Percentiles rank a stretch among this genome's conserved stretches.
phyloP scores from a whole-genome alignment of 2,113 vertebrate genomes.

The Pygoscelis antarcticus region DNA sequence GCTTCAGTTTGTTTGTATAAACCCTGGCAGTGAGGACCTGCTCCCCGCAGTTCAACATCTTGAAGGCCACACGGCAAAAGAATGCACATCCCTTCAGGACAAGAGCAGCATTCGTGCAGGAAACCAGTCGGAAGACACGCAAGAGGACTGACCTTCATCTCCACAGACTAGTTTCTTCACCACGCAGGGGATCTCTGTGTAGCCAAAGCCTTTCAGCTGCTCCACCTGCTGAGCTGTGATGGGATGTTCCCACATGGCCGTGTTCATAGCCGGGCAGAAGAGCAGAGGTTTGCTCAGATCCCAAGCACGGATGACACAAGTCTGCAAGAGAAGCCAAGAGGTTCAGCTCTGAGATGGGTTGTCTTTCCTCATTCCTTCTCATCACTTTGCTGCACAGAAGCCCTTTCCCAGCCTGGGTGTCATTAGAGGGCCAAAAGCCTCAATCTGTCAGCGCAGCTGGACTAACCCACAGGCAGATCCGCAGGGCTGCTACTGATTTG shows the following conservation, averaged over 20 bases:
- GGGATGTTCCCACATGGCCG: conserved; percentile 95
- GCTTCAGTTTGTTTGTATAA: background rate
- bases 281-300: conserved; percentile 87
- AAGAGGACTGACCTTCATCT: conserved; percentile 85
- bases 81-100: background rate
- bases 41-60: background rate
- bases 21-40: background rate
- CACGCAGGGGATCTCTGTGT: conserved; percentile 90
- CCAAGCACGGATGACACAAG: conserved; percentile 94
- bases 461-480: background rate
- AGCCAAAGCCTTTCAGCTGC: conserved; percentile 87
- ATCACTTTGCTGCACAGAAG: background rate
- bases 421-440: background rate
- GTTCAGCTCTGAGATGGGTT: background rate
- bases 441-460: background rate
- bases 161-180: conserved; percentile 92
- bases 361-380: background rate
- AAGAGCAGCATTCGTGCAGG: background rate
- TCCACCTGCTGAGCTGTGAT: conserved; percentile 86
- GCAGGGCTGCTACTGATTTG: background rate
- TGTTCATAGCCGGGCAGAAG: conserved; percentile 99
- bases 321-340: conserved; percentile 70
- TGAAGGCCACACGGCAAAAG: background rate
- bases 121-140: background rate
- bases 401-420: background rate